A percentile compares a stretch with the other conserved stretches of the same genome.
These are phyloP conservation scores for Chelidonichthys spinosus DNA, from an alignment of 2,797 vertebrate species.

Conservation along the genomic window DNA sequence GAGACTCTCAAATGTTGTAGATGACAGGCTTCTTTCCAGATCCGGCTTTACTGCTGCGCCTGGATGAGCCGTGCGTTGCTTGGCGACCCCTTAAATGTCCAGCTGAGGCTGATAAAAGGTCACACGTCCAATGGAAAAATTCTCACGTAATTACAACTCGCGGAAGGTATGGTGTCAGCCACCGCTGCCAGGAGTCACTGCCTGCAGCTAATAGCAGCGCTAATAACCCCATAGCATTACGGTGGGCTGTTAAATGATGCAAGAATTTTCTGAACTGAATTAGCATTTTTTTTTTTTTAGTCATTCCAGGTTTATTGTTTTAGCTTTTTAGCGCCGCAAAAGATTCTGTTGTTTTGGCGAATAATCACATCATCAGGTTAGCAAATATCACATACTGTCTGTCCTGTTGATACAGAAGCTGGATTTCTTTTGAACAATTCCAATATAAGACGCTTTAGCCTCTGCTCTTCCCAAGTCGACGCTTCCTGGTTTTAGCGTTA, in stretches of 20 bases:
- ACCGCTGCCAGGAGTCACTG: conserved; percentile 62
- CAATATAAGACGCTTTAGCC: conserved; percentile 14
- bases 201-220: conserved; percentile 60
- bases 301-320: neutral
- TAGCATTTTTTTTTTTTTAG: conserved; percentile 27
- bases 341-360: neutral
- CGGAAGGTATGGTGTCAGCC: conserved; percentile 75
- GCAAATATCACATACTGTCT: neutral
- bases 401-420: conserved; percentile 16
- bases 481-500: conserved; percentile 37
- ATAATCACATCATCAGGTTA: conserved; percentile 37
- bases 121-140: conserved; percentile 78
- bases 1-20: neutral
- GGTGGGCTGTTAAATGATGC: conserved; percentile 60
- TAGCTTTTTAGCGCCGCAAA: neutral
- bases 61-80: conserved; percentile 36
- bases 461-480: conserved; percentile 7
- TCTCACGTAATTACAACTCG: conserved; percentile 75
- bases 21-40: conserved; percentile 35
- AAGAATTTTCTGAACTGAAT: conserved; percentile 33
- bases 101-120: conserved; percentile 77
- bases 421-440: conserved; percentile 10
- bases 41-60: conserved; percentile 24
- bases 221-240: conserved; percentile 66
- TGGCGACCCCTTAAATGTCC: conserved; percentile 68